phyloP scores from a whole-genome alignment of 2,888 invertebrate species.

The Priocnemis perturbator region DNA sequence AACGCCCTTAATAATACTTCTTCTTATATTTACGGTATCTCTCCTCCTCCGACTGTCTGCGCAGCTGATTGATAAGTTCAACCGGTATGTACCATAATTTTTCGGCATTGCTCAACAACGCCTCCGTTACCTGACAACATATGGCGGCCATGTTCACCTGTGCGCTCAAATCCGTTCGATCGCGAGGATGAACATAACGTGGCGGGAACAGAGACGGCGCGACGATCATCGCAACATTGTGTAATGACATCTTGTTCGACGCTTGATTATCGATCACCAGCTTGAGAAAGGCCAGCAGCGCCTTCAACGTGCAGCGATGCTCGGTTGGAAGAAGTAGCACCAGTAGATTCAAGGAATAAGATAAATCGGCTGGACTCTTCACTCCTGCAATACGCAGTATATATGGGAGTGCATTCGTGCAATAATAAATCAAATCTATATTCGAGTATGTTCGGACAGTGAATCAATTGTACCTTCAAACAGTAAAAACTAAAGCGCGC shows the following conservation, averaged over 20 bases:
- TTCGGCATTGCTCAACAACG: slow-evolving; percentile 86
- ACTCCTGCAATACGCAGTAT: slow-evolving; percentile 77
- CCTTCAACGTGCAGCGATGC: slow-evolving; percentile 88
- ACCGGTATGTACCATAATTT: slow-evolving; percentile 88
- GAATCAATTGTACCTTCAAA: too few relatives aligned
- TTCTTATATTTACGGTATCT: slow-evolving; percentile 72
- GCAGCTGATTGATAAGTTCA: slow-evolving; percentile 82
- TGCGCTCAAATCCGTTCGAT: slow-evolving; percentile 82
- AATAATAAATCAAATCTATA: slow-evolving; percentile 53
- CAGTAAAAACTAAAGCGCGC: not conserved
- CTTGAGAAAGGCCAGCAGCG: slow-evolving; percentile 86
- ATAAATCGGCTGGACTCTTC: slow-evolving; percentile 76
- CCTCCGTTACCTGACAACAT: slow-evolving; percentile 90
- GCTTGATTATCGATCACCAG: slow-evolving; percentile 83
- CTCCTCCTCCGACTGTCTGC: slow-evolving; percentile 76
- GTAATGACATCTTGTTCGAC: slow-evolving; percentile 91
- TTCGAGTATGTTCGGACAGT: slow-evolving; percentile 1
- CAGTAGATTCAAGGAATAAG: slow-evolving; percentile 81
- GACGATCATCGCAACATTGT: slow-evolving; percentile 95
- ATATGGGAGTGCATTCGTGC: too few relatives aligned
- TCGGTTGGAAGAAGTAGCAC: slow-evolving; percentile 89
- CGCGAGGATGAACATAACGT: slow-evolving; percentile 79
- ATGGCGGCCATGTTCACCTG: slow-evolving; percentile 91
- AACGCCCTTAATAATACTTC: slow-evolving; percentile 59
- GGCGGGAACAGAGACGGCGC: slow-evolving; percentile 95